Percentiles rank a stretch among this genome's conserved stretches.
phyloP scores from a whole-genome alignment of 2,888 invertebrate genomes.

The Sphaeridia pumilis region DNA sequence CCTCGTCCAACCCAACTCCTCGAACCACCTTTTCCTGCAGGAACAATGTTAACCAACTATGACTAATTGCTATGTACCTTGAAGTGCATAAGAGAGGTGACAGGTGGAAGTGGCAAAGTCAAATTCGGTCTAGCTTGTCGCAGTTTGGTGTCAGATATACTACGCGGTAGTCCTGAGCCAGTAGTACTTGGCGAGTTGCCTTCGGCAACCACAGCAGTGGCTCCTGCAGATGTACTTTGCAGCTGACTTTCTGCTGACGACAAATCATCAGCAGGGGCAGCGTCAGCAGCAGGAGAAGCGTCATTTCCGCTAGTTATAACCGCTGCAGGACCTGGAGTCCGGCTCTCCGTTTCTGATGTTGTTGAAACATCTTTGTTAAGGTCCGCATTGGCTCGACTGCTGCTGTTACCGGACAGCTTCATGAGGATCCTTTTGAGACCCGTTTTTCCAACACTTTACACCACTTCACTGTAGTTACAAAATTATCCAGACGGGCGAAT shows the following conservation, averaged over 20 bases:
- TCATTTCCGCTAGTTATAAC: not conserved
- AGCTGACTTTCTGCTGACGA: no score
- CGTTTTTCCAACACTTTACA: no score
- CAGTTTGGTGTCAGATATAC: slow-evolving; percentile 39
- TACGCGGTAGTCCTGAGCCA: slow-evolving; percentile 38
- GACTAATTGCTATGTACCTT: slow-evolving; percentile 39
- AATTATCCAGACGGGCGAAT: no score
- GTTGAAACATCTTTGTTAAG: not conserved
- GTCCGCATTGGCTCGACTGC: not conserved
- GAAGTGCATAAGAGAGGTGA: slow-evolving; percentile 40
- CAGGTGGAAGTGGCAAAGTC: slow-evolving; percentile 39
- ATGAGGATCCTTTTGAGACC: no score
- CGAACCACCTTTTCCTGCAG: no score
- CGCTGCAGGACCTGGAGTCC: not conserved
- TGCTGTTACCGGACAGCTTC: not conserved
- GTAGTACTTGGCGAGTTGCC: slow-evolving; percentile 12
- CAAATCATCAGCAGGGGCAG: no score
- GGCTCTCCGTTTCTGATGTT: no score
- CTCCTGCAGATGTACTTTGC: not conserved
- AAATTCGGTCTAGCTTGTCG: slow-evolving; percentile 39
- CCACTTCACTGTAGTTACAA: slow-evolving; percentile 12
- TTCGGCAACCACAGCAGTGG: slow-evolving; percentile 15
- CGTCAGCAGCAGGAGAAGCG: no score
- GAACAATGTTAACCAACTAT: no score
- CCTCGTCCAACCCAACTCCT: no score